Evolutionary conservation across 35 echinoderm and acorn worm species (phyloP).

Genomic region (Apostichopus japonicus): DNA sequence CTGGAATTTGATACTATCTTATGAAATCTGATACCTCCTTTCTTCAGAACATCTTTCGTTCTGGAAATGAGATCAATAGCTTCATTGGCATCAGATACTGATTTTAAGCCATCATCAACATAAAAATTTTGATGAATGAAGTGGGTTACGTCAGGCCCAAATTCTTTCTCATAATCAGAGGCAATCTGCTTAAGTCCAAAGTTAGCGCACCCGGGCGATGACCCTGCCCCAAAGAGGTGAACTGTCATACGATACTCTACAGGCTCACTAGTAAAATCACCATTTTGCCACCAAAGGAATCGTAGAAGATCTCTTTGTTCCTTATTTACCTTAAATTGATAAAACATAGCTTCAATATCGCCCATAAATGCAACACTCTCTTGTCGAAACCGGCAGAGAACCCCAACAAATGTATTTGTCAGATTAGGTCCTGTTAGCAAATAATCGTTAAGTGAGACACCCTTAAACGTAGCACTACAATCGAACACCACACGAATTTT

Average conservation of each 20-base stretch:
- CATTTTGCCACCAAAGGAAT: constrained; percentile 55
- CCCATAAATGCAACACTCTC: not conserved
- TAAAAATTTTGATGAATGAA: constrained; percentile 39
- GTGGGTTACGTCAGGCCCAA: not conserved
- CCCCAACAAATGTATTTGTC: constrained; percentile 46
- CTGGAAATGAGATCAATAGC: no score
- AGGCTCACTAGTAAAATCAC: constrained; percentile 22
- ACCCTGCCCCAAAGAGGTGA: constrained; percentile 54
- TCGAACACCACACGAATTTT: no score
- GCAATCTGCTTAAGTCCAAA: constrained; percentile 43
- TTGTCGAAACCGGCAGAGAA: not conserved
- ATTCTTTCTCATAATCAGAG: not conserved
- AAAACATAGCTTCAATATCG: constrained; percentile 61
- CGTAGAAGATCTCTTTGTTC: constrained; percentile 18
- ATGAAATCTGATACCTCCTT: no score
- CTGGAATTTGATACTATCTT: no score
- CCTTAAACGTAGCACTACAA: constrained; percentile 12
- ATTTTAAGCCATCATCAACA: constrained; percentile 64
- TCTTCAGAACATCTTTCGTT: no score
- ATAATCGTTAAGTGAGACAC: constrained; percentile 62
- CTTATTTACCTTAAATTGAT: constrained; percentile 58
- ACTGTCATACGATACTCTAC: constrained; percentile 60
- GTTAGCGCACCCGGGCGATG: constrained; percentile 59
- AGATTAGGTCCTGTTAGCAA: constrained; percentile 30
- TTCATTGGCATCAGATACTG: no score